Percentiles rank a stretch among this genome's conserved stretches.
These are phyloP conservation scores for Okamejei kenojei DNA, from an alignment of 2,797 vertebrate genomes.

Conservation along the genomic window DNA sequence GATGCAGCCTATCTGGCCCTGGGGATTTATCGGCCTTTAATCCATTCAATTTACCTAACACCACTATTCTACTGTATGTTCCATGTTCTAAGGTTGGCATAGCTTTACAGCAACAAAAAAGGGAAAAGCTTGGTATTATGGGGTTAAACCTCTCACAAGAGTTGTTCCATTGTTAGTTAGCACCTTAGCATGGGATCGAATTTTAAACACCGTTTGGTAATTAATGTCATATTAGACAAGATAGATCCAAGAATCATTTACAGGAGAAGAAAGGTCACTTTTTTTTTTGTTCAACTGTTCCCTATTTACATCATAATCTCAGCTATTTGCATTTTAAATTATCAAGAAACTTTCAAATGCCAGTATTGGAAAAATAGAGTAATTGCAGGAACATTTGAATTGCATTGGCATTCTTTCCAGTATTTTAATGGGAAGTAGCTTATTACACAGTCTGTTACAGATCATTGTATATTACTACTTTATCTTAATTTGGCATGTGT, in stretches of 20 bases:
- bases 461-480: slow-evolving; percentile 26
- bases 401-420: slow-evolving; percentile 3
- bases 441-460: slow-evolving; percentile 9
- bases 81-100: too few species aligned
- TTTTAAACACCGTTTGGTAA: not conserved
- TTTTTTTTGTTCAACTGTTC: not conserved
- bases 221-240: not conserved
- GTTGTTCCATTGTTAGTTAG: not conserved
- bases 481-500: slow-evolving; percentile 24
- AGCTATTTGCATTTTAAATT: not conserved
- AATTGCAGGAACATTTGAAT: not conserved
- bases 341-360: not conserved
- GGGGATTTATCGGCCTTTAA: too few species aligned
- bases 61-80: too few species aligned
- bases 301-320: not conserved
- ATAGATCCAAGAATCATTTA: slow-evolving; percentile 21
- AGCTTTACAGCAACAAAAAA: not conserved
- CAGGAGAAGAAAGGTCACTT: not conserved
- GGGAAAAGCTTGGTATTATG: not conserved
- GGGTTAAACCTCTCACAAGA: not conserved
- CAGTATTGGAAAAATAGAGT: not conserved
- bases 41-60: too few species aligned
- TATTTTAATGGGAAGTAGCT: slow-evolving; percentile 10
- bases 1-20: too few species aligned
- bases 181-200: not conserved